Percentiles rank a stretch among this genome's conserved stretches.
These are phyloP conservation scores for Petrocephalus schoutedeni DNA, from an alignment of 2,797 vertebrate species.

Conservation along the genomic window DNA sequence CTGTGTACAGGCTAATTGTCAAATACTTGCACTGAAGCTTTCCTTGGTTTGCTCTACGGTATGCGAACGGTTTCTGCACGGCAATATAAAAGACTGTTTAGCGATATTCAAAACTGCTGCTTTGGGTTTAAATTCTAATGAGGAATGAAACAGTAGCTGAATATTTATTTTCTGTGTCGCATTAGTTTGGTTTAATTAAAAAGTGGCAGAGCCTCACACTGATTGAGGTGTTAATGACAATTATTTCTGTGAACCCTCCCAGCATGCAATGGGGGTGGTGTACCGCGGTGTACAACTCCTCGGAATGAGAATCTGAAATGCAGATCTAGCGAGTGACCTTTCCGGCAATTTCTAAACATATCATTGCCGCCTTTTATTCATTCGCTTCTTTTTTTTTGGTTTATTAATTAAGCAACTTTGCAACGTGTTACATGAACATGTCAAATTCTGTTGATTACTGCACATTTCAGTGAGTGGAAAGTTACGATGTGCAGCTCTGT, in stretches of 20 bases:
- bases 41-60: neutral
- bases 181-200: slow-evolving; percentile 45
- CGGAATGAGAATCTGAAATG: neutral
- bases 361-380: neutral
- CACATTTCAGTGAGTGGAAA: neutral
- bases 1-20: neutral
- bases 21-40: neutral
- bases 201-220: slow-evolving; percentile 36
- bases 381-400: neutral
- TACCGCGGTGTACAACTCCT: slow-evolving; percentile 12
- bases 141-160: slow-evolving; percentile 27
- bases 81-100: neutral
- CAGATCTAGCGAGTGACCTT: neutral
- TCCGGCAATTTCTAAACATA: neutral
- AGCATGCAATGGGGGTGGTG: slow-evolving; percentile 24
- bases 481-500: neutral
- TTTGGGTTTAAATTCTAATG: slow-evolving; percentile 24
- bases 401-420: neutral
- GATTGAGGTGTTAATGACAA: slow-evolving; percentile 42
- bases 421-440: neutral
- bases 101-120: neutral
- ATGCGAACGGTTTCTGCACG: neutral
- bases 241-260: slow-evolving; percentile 39
- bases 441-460: neutral
- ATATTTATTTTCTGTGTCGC: slow-evolving; percentile 30